These are phyloP conservation scores for Littorina saxatilis DNA, from an alignment of 1,140 invertebrate species.

Conservation along the genomic window DNA sequence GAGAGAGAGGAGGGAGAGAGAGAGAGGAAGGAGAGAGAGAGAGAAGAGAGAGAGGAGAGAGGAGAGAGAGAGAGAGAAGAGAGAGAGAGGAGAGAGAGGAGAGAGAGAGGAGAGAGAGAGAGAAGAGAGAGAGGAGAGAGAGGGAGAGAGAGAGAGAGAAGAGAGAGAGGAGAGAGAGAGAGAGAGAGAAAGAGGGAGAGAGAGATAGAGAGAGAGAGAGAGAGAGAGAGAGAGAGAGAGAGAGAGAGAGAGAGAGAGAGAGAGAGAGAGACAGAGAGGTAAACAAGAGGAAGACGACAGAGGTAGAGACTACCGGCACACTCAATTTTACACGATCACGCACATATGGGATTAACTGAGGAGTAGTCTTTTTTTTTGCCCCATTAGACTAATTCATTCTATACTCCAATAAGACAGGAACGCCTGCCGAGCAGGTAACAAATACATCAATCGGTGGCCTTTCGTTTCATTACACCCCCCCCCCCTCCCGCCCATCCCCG, in stretches of 20 bases:
- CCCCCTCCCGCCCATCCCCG: too few relatives aligned
- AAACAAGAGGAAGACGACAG: too few relatives aligned
- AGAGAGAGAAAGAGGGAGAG: not conserved
- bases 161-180: not conserved
- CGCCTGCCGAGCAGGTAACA: too few relatives aligned
- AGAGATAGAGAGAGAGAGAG: constrained; percentile 16
- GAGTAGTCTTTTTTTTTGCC: too few relatives aligned
- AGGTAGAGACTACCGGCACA: too few relatives aligned
- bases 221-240: constrained; percentile 22
- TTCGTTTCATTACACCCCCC: too few relatives aligned
- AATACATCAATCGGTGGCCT: too few relatives aligned
- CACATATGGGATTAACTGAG: too few relatives aligned
- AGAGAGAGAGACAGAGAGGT: constrained; percentile 1
- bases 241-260: constrained; percentile 20
- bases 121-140: not conserved
- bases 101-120: not conserved
- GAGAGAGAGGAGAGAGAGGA: not conserved
- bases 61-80: not conserved
- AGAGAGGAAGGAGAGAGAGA: too few relatives aligned
- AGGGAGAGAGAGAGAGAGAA: not conserved
- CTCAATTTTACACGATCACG: too few relatives aligned
- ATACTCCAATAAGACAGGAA: too few relatives aligned
- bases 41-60: not conserved
- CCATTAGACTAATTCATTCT: too few relatives aligned
- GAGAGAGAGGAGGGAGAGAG: not conserved